Conservation (phyloP, 1,140 invertebrate species). For the Bombus cullumanus region DNA sequence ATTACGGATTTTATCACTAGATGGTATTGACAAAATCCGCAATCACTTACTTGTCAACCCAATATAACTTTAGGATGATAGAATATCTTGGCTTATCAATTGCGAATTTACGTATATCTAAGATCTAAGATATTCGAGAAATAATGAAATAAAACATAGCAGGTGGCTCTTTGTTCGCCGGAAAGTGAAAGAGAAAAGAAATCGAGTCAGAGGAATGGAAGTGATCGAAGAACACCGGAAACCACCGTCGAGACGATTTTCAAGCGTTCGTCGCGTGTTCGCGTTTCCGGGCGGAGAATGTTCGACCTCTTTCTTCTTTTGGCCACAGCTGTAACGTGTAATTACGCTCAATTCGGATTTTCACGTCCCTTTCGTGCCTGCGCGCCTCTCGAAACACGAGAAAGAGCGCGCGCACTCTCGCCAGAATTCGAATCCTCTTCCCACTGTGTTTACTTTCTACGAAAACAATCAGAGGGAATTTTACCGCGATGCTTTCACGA, state of each 20-base stretch:
- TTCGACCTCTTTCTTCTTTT: slow-evolving; percentile 11
- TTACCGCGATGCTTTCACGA: slow-evolving; percentile 76
- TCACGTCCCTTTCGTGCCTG: background rate
- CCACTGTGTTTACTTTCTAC: slow-evolving; percentile 71
- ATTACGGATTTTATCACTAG: too few species aligned
- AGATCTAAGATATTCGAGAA: too few species aligned
- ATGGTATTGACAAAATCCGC: too few species aligned
- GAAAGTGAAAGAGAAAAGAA: slow-evolving; percentile 44
- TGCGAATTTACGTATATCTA: too few species aligned
- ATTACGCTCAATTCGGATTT: slow-evolving; percentile 1
- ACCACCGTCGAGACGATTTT: slow-evolving; percentile 13
- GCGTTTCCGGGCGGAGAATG: slow-evolving; percentile 63
- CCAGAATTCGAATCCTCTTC: slow-evolving; percentile 44
- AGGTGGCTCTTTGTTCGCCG: background rate
- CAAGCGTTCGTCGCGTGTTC: slow-evolving; percentile 11
- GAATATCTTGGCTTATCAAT: too few species aligned
- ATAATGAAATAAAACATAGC: background rate
- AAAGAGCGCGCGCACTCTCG: slow-evolving; percentile 46
- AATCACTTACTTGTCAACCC: too few species aligned
- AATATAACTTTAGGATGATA: too few species aligned
- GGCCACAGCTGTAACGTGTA: background rate
- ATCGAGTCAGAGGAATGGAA: background rate
- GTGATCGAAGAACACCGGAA: slow-evolving; percentile 1
- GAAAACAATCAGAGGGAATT: slow-evolving; percentile 71
- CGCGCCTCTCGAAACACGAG: background rate